phyloP scores from a whole-genome alignment of 1,140 invertebrate species.

The Ceratina calcarata region DNA sequence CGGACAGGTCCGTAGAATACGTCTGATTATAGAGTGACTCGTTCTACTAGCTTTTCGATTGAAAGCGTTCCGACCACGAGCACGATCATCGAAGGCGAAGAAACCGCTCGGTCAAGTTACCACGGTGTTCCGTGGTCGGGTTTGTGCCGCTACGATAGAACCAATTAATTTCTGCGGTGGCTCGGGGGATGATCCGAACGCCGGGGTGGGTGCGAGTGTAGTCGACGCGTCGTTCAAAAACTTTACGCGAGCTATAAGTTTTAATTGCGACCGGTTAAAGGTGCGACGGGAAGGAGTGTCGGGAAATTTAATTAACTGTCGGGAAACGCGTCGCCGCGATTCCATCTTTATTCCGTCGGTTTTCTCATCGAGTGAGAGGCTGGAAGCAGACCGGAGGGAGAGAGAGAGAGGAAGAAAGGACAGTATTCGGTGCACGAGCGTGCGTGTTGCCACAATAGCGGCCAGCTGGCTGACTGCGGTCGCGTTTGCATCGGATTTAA shows the following conservation, averaged over 20 bases:
- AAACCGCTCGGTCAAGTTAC: neutral
- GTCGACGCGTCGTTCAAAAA: constrained; percentile 2
- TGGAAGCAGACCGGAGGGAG: neutral
- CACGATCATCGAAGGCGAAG: neutral
- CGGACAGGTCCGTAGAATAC: no score
- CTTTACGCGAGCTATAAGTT: constrained; percentile 40
- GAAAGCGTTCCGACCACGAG: no score
- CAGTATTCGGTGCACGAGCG: neutral
- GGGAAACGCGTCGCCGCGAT: constrained; percentile 14
- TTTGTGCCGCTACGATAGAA: neutral
- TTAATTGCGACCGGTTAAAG: constrained; percentile 51
- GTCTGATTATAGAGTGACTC: no score
- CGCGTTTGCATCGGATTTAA: constrained; percentile 27
- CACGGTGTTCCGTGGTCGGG: neutral
- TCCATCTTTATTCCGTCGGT: constrained; percentile 3
- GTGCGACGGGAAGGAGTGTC: constrained; percentile 23
- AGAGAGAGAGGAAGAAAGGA: neutral
- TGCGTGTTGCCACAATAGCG: neutral
- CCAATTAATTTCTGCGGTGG: constrained; percentile 40
- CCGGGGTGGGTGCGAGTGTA: neutral
- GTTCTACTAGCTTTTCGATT: neutral
- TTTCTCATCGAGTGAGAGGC: neutral
- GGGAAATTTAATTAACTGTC: constrained; percentile 52
- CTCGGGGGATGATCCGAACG: constrained; percentile 11
- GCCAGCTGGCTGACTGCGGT: neutral